Evolutionary conservation across 2,113 vertebrate genomes (phyloP), one percentile per base, ranked within the genome.

Genomic region (Procapra przewalskii): DNA sequence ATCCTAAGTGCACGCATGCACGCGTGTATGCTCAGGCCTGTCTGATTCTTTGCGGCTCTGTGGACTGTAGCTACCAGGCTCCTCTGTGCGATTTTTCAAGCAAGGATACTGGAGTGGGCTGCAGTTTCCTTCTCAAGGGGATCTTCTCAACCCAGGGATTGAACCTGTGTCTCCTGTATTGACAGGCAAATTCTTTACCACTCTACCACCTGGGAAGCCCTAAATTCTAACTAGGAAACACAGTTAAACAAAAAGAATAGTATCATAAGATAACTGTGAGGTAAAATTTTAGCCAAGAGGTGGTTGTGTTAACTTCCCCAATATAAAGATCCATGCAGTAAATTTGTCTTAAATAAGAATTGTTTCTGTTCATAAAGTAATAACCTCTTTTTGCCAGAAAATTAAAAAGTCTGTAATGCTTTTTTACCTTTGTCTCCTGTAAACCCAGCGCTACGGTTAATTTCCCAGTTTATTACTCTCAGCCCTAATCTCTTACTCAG

Each of bases 341-440:
- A 90, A 81, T 90, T 62, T 87, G 17, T 79, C 75, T 90, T 71
- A 45, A 45, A 75, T 9, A 50, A 91, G 50, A 86, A 48, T 45
- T 90, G 5, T 91, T 96, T 97, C 14, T 92, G 15, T 89, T 87
- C 6, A 43, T 96, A 50, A 95, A 80, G 52, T 48, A 5, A 48
- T 89, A 11, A 5, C 5, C 1, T 91, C 79, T 91, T 97, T 94
- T 90, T 55, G 45, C 36, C 33, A 90, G 60, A 87, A 98, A 89
- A 88, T 89, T 92, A n/a, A 92, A 55, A 89, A 29, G 57, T 55
- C 12, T 57, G 15, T 54, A 36, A 57, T 80, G 19, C 29, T 71
- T 50, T 88, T 95, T 97, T 90, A 27, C n/a, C 33, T 90, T 96
- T 87, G 14, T 81, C 45, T 92, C 52, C 48, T 75, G 3, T 57